Conservation (phyloP, 2,113 vertebrate species). For the Colius striatus region DNA sequence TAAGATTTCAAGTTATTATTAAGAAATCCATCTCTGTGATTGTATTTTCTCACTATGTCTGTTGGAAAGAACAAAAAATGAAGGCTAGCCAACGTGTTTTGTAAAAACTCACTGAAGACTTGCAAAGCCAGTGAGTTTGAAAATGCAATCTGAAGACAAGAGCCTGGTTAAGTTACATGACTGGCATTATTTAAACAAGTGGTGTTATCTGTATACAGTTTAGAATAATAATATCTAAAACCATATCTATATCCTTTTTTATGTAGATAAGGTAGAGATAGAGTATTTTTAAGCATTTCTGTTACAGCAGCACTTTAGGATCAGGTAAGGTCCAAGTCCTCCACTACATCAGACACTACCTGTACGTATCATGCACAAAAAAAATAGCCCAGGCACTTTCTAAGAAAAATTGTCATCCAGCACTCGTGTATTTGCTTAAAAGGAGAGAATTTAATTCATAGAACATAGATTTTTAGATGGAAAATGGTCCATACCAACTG, state of each 20-base stretch:
- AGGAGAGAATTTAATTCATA: not conserved
- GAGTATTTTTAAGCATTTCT: not conserved
- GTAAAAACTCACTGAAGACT: not conserved
- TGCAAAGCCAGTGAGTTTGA: rapidly evolving
- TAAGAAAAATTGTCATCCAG: not conserved
- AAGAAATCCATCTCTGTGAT: not conserved
- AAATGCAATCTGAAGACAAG: not conserved
- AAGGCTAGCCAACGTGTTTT: rapidly evolving
- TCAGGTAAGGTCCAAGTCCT: rapidly evolving
- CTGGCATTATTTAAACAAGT: not conserved
- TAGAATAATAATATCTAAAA: not conserved
- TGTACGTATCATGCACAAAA: rapidly evolving
- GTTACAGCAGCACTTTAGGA: not conserved
- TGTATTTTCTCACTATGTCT: rapidly evolving
- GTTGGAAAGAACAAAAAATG: not conserved
- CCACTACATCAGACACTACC: rapidly evolving
- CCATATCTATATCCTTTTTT: not conserved
- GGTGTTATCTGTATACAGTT: rapidly evolving
- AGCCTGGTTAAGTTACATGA: rapidly evolving
- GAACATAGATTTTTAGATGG: not conserved
- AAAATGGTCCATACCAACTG: rapidly evolving
- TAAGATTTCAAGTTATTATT: not conserved
- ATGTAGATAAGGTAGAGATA: rapidly evolving
- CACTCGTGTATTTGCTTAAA: rapidly evolving
- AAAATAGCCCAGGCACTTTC: not conserved